These are phyloP conservation scores for Microtus ochrogaster DNA, from an alignment of 2,113 vertebrate species.

Conservation along the genomic window DNA sequence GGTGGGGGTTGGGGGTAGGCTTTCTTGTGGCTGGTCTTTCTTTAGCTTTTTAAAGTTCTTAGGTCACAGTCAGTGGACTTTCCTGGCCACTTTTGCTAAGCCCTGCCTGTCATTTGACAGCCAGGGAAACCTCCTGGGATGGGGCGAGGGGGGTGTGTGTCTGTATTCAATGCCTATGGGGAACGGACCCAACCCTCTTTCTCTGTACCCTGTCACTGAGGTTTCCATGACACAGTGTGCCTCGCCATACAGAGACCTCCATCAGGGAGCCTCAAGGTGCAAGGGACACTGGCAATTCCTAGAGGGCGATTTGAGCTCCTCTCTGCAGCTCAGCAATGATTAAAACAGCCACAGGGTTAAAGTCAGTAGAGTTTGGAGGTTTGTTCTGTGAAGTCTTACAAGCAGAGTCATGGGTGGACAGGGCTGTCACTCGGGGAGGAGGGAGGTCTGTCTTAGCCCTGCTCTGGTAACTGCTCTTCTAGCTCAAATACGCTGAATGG, in stretches of 20 bases:
- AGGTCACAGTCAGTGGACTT: neutral
- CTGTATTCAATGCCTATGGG: constrained; percentile 70
- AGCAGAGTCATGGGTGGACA: constrained; percentile 25
- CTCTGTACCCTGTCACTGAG: constrained; percentile 43
- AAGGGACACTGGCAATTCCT: constrained; percentile 11
- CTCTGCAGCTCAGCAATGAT: constrained; percentile 60
- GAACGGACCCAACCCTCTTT: constrained; percentile 60
- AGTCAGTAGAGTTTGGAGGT: neutral
- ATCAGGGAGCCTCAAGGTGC: neutral
- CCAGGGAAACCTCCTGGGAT: constrained; percentile 55
- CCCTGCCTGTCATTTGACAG: constrained; percentile 68
- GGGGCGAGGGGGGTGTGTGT: constrained; percentile 57
- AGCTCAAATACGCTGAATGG: neutral
- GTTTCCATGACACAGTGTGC: constrained; percentile 45
- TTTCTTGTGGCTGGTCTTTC: rapidly evolving
- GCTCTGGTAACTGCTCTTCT: neutral
- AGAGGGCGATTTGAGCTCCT: constrained; percentile 49
- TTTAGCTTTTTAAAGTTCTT: neutral
- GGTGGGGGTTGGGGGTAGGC: neutral
- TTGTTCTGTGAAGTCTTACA: constrained; percentile 5
- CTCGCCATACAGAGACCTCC: constrained; percentile 30
- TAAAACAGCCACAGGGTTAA: constrained; percentile 68
- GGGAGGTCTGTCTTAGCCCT: neutral
- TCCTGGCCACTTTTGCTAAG: neutral
- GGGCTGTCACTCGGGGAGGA: neutral